Percentiles rank a stretch among this genome's conserved stretches.
phyloP scores from a whole-genome alignment of 2,113 vertebrate genomes.

The Eubucco bourcierii region DNA sequence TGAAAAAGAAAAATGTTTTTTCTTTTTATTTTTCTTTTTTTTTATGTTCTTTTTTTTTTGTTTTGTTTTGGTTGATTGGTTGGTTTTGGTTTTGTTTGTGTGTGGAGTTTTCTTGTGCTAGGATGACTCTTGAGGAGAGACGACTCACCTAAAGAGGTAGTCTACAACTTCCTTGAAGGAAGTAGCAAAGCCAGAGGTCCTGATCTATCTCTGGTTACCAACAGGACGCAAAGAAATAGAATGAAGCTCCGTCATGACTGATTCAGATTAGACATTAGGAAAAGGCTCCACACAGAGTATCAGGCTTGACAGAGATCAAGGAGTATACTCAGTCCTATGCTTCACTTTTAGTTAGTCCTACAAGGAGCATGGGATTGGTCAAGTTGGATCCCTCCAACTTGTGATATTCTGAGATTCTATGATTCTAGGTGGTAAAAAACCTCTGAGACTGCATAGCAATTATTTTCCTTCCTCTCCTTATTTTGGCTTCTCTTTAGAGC shows the following conservation, averaged over 20 bases:
- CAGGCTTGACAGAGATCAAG: not conserved
- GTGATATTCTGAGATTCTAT: not conserved
- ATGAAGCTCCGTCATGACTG: not conserved
- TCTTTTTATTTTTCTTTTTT: accelerated
- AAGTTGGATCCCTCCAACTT: no score
- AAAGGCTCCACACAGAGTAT: not conserved
- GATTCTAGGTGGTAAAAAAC: no score
- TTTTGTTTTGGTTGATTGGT: not conserved
- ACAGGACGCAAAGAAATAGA: not conserved
- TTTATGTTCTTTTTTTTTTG: not conserved
- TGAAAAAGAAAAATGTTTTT: no score
- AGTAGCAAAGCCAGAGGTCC: not conserved
- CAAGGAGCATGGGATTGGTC: no score
- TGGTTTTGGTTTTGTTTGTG: no score
- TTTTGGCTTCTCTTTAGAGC: not conserved
- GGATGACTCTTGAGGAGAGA: not conserved
- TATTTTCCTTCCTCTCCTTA: not conserved
- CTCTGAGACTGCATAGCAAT: no score
- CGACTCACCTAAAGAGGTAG: not conserved
- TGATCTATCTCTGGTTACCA: not conserved
- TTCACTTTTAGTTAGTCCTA: not conserved
- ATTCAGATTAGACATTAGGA: not conserved
- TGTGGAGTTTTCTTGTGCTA: not conserved
- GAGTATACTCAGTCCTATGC: not conserved
- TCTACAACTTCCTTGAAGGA: not conserved